A percentile compares a stretch with the other conserved stretches of the same genome.
Evolutionary conservation across 2,888 invertebrate species (phyloP).

Genomic region (Parnassius glacialis): DNA sequence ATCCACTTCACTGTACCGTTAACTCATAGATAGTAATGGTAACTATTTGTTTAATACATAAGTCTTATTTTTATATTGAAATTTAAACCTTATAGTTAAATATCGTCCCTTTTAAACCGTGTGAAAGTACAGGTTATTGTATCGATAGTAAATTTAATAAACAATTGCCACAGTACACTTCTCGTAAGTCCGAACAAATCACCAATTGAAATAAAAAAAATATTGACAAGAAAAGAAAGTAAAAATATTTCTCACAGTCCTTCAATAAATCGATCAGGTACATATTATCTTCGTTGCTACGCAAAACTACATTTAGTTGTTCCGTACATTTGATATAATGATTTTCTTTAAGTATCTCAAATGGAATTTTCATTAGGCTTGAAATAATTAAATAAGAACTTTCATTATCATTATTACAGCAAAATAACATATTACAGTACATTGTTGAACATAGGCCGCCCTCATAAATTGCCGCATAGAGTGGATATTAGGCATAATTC

Average conservation of each 20-base stretch:
- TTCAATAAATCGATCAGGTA: constrained; percentile 9
- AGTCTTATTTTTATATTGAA: constrained; percentile 23
- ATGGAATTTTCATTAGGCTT: too few species aligned
- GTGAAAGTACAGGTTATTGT: neutral
- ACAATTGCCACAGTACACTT: constrained; percentile 14
- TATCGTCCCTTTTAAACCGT: neutral
- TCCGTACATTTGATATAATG: constrained; percentile 4
- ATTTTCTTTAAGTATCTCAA: too few species aligned
- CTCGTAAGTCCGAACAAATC: constrained; percentile 14
- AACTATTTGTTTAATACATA: too few species aligned
- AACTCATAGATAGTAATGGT: too few species aligned
- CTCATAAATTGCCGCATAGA: too few species aligned
- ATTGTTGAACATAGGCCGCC: too few species aligned
- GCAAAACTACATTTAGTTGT: neutral
- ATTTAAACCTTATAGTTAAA: neutral
- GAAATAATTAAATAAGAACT: neutral
- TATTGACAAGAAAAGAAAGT: constrained; percentile 19
- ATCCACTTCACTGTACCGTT: too few species aligned
- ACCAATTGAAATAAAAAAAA: constrained; percentile 7
- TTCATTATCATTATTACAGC: neutral
- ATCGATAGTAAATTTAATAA: constrained; percentile 12
- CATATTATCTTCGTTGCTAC: too few species aligned
- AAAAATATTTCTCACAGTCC: constrained; percentile 32
- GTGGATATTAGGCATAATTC: neutral
- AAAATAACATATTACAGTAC: too few species aligned